phyloP scores from a whole-genome alignment of 2,113 vertebrate genomes.

The Calidris pygmaea region DNA sequence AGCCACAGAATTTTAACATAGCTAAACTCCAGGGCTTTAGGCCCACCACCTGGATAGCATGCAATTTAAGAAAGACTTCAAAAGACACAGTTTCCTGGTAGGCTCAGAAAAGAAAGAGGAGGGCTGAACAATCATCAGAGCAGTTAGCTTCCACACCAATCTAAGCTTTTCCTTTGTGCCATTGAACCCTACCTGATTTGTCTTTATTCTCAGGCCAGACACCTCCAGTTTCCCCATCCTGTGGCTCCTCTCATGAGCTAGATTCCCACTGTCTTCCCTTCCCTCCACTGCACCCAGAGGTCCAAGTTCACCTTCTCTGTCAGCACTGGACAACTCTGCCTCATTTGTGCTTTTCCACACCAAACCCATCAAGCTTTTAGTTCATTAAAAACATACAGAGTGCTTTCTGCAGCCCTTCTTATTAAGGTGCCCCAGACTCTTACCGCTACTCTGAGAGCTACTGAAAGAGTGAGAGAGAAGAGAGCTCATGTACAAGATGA shows the following conservation, averaged over 20 bases:
- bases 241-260: accelerated
- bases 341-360: background rate
- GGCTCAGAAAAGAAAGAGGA: background rate
- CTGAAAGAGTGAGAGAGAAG: background rate
- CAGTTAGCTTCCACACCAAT: background rate
- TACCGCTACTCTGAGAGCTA: background rate
- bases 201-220: background rate
- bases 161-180: background rate
- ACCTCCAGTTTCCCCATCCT: background rate
- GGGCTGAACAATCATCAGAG: background rate
- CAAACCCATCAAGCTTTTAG: background rate
- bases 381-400: background rate
- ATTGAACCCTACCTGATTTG: background rate
- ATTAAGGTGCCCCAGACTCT: background rate
- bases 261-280: background rate
- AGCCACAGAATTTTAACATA: background rate
- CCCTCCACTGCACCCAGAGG: accelerated
- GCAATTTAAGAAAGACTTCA: background rate
- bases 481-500: background rate
- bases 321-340: background rate
- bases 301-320: background rate
- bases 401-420: background rate
- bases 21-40: background rate
- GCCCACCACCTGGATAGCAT: background rate
- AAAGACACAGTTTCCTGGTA: accelerated